Evolutionary conservation across 2,113 vertebrate genomes (phyloP), one percentile per base, ranked within the genome.

Genomic region (Procavia capensis): DNA sequence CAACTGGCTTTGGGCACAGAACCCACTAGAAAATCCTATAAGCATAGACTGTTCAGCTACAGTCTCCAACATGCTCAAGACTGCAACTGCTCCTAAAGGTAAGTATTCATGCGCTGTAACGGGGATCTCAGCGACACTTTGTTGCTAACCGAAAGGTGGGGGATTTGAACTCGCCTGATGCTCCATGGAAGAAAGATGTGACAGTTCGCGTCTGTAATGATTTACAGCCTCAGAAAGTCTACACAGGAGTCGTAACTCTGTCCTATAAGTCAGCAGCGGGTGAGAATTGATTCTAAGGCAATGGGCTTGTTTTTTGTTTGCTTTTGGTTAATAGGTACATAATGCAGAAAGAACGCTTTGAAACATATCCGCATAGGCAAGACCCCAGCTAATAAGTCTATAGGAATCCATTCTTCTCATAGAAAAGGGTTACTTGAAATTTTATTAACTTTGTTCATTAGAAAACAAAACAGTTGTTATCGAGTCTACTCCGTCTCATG

Each of bases 321-420:
- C 13, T 50, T 50, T 50, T 54, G 14, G 50, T 54, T 54, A 54
- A 54, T 54, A 16, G 3, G 11, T 54, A 13, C 50, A 39, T 36
- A 43, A 41, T 36, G 3, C 6, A 63, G n/a, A 19, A 9, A 64
- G 1, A 80, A 29, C 2, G 7, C 54, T 93, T 66, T 24, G 24
- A 74, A 82, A 86, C 17, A 82, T 19, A 63, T 2, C 9, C 19
- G 50, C 16, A 61, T n/a, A 43, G 1, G 6, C 50, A 50, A 90
- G 19, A 0, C 0, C 6, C 4, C 20, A 31, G 41, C 13, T 6
- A 63, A 50, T 10, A 25, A 3, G 4, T 75, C 39, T 31, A 0
- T 10, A 75, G 34, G 39, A 87, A 80, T 66, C 22, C 0, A 45
- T 1, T 94, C 8, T 16, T 10, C 9, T 66, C 22, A 24, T 6